A percentile compares a stretch with the other conserved stretches of the same genome.
These are phyloP conservation scores for Vultur gryphus DNA, from an alignment of 2,797 vertebrate genomes.

Conservation along the genomic window DNA sequence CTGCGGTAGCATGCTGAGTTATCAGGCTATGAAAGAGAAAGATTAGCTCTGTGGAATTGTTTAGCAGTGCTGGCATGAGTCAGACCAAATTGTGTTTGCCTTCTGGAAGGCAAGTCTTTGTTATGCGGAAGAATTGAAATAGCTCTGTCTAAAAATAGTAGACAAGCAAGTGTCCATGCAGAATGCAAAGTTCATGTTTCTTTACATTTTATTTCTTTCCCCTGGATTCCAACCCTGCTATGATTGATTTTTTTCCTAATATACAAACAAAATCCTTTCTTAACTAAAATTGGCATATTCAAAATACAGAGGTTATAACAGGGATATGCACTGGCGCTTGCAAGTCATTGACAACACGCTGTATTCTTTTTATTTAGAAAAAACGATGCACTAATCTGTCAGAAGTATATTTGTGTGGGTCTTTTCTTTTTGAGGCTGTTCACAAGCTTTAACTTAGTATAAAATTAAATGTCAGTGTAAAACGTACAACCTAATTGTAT, in stretches of 20 bases:
- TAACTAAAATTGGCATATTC: background rate
- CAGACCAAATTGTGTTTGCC: constrained; percentile 13
- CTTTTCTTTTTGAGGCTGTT: background rate
- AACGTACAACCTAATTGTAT: background rate
- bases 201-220: constrained; percentile 26
- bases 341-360: background rate
- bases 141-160: constrained; percentile 54
- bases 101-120: constrained; percentile 33
- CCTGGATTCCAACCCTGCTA: background rate
- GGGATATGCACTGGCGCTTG: background rate
- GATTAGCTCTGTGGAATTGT: constrained; percentile 17
- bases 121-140: constrained; percentile 1
- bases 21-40: constrained; percentile 27
- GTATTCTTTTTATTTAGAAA: background rate
- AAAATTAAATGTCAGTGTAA: background rate
- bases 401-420: background rate
- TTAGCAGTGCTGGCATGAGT: constrained; percentile 26
- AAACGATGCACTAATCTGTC: background rate
- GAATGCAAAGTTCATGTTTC: constrained; percentile 36
- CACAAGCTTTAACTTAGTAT: background rate
- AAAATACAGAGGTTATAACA: background rate
- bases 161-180: constrained; percentile 18
- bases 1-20: constrained; percentile 14
- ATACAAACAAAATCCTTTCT: background rate
- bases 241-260: background rate